Evolutionary conservation across 1,140 invertebrate genomes (phyloP).

Genomic region (Drosophila ohnishii): DNA sequence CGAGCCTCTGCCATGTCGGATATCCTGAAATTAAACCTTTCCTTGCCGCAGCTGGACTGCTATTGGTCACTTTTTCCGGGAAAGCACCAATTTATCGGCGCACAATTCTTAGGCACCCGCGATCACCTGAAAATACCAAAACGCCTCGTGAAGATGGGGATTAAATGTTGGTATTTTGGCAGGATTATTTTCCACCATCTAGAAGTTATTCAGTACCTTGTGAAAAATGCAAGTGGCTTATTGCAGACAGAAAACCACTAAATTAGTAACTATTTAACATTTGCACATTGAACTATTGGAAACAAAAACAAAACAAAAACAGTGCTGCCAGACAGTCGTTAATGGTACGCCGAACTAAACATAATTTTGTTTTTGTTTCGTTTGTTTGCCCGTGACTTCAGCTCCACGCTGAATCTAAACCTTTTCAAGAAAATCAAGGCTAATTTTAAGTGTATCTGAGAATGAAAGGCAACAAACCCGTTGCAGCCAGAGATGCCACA

Average conservation of each 20-base stretch:
- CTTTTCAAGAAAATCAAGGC: neutral
- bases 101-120: no score
- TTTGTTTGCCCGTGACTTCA: neutral
- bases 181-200: neutral
- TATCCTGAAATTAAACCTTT: neutral
- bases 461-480: neutral
- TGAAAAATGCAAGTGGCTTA: neutral
- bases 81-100: constrained; percentile 18
- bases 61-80: neutral
- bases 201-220: neutral
- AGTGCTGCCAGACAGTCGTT: constrained; percentile 1
- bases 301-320: neutral
- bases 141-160: neutral
- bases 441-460: neutral
- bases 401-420: no score
- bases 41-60: neutral
- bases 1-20: constrained; percentile 13
- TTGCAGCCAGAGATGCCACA: neutral
- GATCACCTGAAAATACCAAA: constrained; percentile 28
- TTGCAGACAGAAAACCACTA: neutral
- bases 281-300: neutral
- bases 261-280: neutral
- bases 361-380: no score
- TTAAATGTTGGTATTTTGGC: neutral
- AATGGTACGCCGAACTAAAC: neutral